A percentile compares a stretch with the other conserved stretches of the same genome.
phyloP scores from a whole-genome alignment of 2,888 invertebrate species.

The Dichetophora obliterata region DNA sequence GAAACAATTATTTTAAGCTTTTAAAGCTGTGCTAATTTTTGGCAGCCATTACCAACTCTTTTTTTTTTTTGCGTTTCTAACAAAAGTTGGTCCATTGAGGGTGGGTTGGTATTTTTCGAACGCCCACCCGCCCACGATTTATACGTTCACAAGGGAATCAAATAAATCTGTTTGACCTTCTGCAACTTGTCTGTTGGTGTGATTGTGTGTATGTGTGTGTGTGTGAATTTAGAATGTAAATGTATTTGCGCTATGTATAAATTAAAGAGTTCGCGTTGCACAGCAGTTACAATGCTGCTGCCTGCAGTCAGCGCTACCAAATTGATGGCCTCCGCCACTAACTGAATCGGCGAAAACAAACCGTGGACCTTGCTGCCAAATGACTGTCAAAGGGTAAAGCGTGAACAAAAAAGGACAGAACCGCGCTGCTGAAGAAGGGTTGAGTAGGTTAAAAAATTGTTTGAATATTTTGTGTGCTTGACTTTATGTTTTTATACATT shows the following conservation, averaged over 20 bases:
- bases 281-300: not conserved
- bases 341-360: not conserved
- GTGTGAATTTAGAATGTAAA: slow-evolving; percentile 21
- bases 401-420: slow-evolving; percentile 39
- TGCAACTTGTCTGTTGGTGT: not conserved
- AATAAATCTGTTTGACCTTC: no score
- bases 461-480: not conserved
- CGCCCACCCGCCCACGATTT: no score
- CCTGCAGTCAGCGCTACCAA: slow-evolving; percentile 11
- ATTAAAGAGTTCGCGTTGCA: slow-evolving; percentile 27
- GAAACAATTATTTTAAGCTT: no score
- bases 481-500: not conserved
- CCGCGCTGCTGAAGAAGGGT: slow-evolving; percentile 41
- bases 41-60: no score
- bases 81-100: no score
- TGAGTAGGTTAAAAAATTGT: no score
- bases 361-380: slow-evolving; percentile 54
- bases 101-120: no score
- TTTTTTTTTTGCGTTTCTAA: no score
- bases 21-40: no score
- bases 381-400: slow-evolving; percentile 50
- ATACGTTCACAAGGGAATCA: no score
- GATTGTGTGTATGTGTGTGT: not conserved
- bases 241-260: slow-evolving; percentile 29
- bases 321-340: slow-evolving; percentile 31